Conservation (phyloP, 1,140 invertebrate species). For the Drosophila mayri region DNA sequence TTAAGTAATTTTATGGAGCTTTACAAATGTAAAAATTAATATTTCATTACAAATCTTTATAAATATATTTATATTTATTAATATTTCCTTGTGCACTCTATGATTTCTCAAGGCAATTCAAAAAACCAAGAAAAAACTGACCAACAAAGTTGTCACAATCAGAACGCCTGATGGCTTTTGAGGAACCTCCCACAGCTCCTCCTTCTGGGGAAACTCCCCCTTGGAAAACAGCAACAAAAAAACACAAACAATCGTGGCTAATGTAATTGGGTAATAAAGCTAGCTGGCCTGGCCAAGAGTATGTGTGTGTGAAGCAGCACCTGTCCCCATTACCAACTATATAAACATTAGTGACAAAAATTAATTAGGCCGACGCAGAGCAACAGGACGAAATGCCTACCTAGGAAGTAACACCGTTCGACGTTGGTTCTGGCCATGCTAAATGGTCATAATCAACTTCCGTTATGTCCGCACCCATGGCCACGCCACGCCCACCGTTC, state of each 20-base stretch:
- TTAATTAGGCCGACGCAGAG: constrained; percentile 64
- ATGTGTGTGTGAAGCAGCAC: constrained; percentile 40
- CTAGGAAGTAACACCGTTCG: constrained; percentile 14
- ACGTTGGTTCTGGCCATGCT: constrained; percentile 50
- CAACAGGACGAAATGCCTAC: constrained; percentile 26
- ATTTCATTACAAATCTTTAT: no score
- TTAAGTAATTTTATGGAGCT: neutral
- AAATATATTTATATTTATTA: no score
- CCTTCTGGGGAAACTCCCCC: neutral
- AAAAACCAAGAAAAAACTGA: neutral
- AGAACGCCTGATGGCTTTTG: constrained; percentile 1
- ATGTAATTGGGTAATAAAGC: constrained; percentile 79
- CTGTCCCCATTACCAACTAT: constrained; percentile 49
- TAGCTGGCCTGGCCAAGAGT: constrained; percentile 14
- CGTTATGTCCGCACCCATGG: constrained; percentile 53
- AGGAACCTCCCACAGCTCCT: neutral
- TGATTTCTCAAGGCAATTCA: constrained; percentile 4
- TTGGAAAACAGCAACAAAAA: neutral
- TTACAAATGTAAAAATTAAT: no score
- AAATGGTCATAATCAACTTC: constrained; percentile 81
- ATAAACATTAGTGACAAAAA: constrained; percentile 72
- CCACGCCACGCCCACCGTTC: constrained; percentile 9
- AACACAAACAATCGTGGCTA: constrained; percentile 50
- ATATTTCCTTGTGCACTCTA: no score
- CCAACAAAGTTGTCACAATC: constrained; percentile 14